phyloP scores from a whole-genome alignment of 2,888 invertebrate genomes.

The Endotricha flammealis region DNA sequence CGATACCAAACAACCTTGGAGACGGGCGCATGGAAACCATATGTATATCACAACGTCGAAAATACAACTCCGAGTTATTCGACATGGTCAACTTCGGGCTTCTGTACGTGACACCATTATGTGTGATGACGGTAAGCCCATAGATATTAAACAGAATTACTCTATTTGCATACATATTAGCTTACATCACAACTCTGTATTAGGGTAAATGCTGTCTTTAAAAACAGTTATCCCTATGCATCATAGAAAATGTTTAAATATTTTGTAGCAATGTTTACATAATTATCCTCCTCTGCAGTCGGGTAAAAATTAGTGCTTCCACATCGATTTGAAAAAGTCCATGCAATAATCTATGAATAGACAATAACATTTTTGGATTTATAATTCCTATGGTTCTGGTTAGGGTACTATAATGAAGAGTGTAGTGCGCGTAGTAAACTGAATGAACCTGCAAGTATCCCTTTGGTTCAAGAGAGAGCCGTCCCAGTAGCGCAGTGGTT shows the following conservation, averaged over 20 bases:
- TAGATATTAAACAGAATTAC: not conserved
- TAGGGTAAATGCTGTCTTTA: not conserved
- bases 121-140: conserved; percentile 85
- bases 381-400: too few relatives aligned
- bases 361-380: too few relatives aligned
- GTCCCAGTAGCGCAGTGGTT: too few relatives aligned
- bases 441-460: too few relatives aligned
- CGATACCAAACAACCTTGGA: conserved; percentile 80
- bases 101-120: conserved; percentile 88
- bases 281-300: too few relatives aligned
- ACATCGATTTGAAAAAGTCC: too few relatives aligned
- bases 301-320: too few relatives aligned
- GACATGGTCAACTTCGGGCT: conserved; percentile 90
- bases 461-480: too few relatives aligned
- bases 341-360: too few relatives aligned
- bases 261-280: too few relatives aligned
- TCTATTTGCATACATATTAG: not conserved
- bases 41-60: conserved; percentile 85
- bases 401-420: too few relatives aligned
- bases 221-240: not conserved
- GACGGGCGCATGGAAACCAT: conserved; percentile 81
- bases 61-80: conserved; percentile 87
- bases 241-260: not conserved
- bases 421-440: too few relatives aligned
- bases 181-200: not conserved